Conservation (phyloP, 2,888 invertebrate species). For the Seladonia tumulorum region DNA sequence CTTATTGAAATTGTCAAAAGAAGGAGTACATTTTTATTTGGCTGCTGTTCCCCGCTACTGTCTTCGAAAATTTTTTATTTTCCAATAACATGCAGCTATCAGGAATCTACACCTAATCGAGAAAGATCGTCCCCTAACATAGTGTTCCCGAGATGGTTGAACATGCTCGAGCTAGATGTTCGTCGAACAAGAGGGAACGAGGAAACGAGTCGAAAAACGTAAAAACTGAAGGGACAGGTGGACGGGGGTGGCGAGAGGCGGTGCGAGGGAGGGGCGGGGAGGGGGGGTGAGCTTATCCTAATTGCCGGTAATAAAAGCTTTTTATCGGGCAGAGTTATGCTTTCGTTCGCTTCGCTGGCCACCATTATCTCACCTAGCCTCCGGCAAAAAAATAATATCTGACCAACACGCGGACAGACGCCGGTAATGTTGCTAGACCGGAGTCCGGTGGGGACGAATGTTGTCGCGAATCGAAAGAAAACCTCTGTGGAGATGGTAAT, state of each 20-base stretch:
- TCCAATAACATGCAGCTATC: too few species aligned
- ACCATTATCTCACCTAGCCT: slow-evolving; percentile 70
- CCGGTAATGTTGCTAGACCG: slow-evolving; percentile 6
- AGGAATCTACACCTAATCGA: too few species aligned
- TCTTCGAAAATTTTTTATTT: too few species aligned
- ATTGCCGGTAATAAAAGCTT: slow-evolving; percentile 82
- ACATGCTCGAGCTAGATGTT: background rate
- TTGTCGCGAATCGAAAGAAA: slow-evolving; percentile 14
- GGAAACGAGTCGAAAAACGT: slow-evolving; percentile 23
- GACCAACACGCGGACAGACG: slow-evolving; percentile 66
- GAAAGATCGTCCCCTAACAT: background rate
- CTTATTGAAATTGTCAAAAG: too few species aligned
- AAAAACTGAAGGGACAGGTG: slow-evolving; percentile 39
- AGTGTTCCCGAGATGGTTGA: background rate
- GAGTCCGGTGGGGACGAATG: background rate
- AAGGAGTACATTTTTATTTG: too few species aligned
- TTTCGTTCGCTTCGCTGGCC: slow-evolving; percentile 70
- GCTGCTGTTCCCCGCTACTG: too few species aligned
- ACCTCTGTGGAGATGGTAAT: background rate
- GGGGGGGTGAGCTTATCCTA: slow-evolving; percentile 78
- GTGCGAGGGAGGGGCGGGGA: slow-evolving; percentile 7
- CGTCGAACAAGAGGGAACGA: slow-evolving; percentile 29
- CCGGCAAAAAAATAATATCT: slow-evolving; percentile 73
- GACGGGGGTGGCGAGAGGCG: slow-evolving; percentile 21
- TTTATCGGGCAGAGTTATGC: slow-evolving; percentile 77